A percentile compares a stretch with the other conserved stretches of the same genome.
Evolutionary conservation across 2,113 vertebrate genomes (phyloP).

Genomic region (Cheilinus undulatus): DNA sequence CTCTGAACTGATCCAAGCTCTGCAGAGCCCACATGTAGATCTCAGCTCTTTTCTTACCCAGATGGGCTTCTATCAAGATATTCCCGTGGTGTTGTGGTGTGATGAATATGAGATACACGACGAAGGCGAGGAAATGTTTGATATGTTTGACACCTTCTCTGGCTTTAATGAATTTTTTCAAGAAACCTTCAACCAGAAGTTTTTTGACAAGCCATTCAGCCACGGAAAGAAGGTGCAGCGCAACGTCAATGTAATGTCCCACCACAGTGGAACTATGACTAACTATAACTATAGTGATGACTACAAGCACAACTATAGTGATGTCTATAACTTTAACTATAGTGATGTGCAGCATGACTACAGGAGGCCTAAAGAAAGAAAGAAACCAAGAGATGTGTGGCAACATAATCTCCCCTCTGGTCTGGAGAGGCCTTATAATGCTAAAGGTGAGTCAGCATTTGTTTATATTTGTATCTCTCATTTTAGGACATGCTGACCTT

Average conservation of each 20-base stretch:
- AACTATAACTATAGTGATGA: neutral
- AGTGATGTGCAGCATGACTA: neutral
- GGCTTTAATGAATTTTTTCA: constrained; percentile 1
- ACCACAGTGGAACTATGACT: neutral
- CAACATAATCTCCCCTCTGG: too few relatives aligned
- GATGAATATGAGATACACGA: neutral
- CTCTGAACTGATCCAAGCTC: constrained; percentile 42
- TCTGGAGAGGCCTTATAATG: neutral
- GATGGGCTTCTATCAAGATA: constrained; percentile 33
- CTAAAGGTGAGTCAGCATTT: constrained; percentile 8
- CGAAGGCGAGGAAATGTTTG: neutral
- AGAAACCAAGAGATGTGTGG: neutral
- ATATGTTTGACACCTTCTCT: constrained; percentile 9
- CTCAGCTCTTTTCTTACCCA: constrained; percentile 37
- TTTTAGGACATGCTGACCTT: too few relatives aligned
- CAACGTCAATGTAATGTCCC: neutral
- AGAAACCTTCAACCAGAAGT: neutral
- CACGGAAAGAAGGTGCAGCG: neutral
- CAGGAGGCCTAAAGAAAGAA: neutral
- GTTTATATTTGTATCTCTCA: neutral
- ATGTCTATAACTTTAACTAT: too few relatives aligned
- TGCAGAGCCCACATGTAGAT: constrained; percentile 47
- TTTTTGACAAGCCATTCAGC: neutral
- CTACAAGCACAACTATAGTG: neutral
- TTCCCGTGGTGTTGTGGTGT: neutral